A percentile compares a stretch with the other conserved stretches of the same genome.
Evolutionary conservation across 1,140 invertebrate genomes (phyloP).

Genomic region (Phymastichus coffea): DNA sequence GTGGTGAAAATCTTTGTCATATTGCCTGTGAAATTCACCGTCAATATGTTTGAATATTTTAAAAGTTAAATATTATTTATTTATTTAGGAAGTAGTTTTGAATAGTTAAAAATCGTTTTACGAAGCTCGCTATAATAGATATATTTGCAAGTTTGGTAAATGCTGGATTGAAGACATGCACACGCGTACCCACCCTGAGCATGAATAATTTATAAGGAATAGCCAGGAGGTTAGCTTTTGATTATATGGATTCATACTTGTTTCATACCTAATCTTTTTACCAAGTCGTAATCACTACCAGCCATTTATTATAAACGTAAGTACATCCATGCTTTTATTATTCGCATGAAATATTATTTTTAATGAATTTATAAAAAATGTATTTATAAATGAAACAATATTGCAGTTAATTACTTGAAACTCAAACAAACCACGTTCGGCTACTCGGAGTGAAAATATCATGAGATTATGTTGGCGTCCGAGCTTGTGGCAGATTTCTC

Average conservation of each 20-base stretch:
- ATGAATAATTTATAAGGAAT: conserved; percentile 2
- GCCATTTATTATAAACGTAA: no score
- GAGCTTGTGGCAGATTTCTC: not conserved
- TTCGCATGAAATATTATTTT: no score
- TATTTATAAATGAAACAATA: no score
- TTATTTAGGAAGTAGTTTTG: not conserved
- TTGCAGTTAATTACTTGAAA: not conserved
- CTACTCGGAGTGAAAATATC: conserved; percentile 38
- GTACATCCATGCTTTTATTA: no score
- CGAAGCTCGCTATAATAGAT: not conserved
- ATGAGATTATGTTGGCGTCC: conserved; percentile 30
- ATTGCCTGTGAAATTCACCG: not conserved
- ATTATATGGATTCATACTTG: no score
- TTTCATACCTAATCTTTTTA: no score
- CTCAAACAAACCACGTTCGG: not conserved
- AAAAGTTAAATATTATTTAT: not conserved
- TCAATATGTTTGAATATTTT: not conserved
- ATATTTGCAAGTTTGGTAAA: not conserved
- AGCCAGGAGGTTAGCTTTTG: not conserved
- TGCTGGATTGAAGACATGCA: no score
- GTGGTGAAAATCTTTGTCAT: not conserved
- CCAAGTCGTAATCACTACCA: no score
- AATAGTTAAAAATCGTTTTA: not conserved
- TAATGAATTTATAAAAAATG: no score
- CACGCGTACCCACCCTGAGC: not conserved